Base-by-base conservation (phyloP, 2,888 invertebrate genomes). In the Anoplius nigerrimus region DNA sequence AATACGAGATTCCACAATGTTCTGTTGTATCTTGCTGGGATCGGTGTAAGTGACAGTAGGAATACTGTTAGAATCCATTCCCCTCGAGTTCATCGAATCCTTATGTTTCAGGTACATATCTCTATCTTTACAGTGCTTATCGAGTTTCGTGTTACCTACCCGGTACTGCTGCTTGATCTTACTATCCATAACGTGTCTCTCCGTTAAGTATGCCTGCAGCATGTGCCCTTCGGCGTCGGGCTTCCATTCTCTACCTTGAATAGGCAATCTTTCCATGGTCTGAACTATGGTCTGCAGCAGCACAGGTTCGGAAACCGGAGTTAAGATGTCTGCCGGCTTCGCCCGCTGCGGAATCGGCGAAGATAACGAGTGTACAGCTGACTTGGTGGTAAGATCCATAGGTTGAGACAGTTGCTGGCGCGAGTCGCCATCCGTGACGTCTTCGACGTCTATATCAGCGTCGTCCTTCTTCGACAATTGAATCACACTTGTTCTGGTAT, bases 131-230 rank as follows among this genome's bases (percentile, higher is more conserved):
- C 55, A 16, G 2, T 71, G 65, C 18, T 80, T 80, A 16, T 84
- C 83, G n/a, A 70, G 6, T 20, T 83, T 87, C 0, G 78, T 74
- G 22, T 62, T 75, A 0, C 85, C 87, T 0, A 86, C 84, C 11
- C 86, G 80, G 62, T 86, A 88, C 56, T 87, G 88, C 84, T 93
- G 93, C 86, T 94, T 94, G 68, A 94, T 93, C 87, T 92, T 93
- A 46, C 93, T 91, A 84, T 94, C 93, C 83, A 93, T 91, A 57
- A 94, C 89, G 16, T 94, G 93, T 82, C 93, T 90, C 83, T 94
- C 94, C 0, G 93, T 94, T 58, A 94, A 90, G 87, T 94, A 94
- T 0, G 93, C 93, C 75, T 94, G 94, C 61, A 94, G 88, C 91
- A 94, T 92, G 5, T 92, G 92, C 74, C 93, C 93, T 45, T 93